phyloP scores from a whole-genome alignment of 2,797 vertebrate species.

The Staurois parvus region DNA sequence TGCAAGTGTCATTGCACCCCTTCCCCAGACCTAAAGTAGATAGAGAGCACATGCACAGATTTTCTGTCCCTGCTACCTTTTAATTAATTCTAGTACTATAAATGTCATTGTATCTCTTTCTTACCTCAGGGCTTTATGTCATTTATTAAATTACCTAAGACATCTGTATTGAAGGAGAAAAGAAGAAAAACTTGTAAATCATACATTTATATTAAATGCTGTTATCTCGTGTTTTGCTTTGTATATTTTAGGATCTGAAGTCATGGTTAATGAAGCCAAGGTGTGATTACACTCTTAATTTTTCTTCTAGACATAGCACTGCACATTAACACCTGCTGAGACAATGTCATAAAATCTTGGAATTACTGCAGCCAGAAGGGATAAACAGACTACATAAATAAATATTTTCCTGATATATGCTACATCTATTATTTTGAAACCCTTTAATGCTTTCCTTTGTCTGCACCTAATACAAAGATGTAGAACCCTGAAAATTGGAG shows the following conservation, averaged over 20 bases:
- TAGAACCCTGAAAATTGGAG: not conserved
- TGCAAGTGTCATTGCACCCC: too few relatives aligned
- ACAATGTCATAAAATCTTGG: not conserved
- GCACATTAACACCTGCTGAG: conserved; percentile 6
- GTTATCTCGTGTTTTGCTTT: not conserved
- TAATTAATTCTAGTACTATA: not conserved
- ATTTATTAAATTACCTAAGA: not conserved
- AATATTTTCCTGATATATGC: not conserved
- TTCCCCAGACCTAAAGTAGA: not conserved
- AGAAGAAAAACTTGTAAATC: not conserved
- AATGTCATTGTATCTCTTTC: not conserved
- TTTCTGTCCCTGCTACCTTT: not conserved
- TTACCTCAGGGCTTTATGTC: not conserved
- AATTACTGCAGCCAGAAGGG: not conserved
- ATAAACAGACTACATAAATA: not conserved
- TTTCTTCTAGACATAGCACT: conserved; percentile 1
- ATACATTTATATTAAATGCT: conserved; percentile 1
- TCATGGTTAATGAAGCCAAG: not conserved
- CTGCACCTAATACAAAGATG: not conserved
- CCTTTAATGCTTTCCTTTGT: not conserved
- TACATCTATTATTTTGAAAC: not conserved
- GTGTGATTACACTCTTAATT: conserved; percentile 16
- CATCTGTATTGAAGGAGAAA: not conserved
- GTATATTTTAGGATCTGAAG: conserved; percentile 15
- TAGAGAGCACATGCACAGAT: not conserved